Percentiles rank a stretch among this genome's conserved stretches.
These are phyloP conservation scores for Gavia stellata DNA, from an alignment of 2,113 vertebrate genomes.

Conservation along the genomic window DNA sequence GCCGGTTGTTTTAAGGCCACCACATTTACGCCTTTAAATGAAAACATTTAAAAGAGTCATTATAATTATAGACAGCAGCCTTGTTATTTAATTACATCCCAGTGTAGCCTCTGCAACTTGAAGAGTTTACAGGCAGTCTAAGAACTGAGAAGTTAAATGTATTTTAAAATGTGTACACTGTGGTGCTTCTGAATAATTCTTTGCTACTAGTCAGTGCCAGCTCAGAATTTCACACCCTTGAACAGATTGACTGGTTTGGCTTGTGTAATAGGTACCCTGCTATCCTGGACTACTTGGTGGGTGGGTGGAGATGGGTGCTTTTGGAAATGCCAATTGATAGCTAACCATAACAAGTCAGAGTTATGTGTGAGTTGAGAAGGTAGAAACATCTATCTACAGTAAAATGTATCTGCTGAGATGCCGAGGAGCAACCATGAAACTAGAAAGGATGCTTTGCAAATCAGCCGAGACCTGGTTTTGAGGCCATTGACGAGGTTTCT, in stretches of 20 bases:
- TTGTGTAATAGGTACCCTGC: constrained; percentile 1
- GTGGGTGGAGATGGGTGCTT: constrained; percentile 13
- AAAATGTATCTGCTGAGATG: neutral
- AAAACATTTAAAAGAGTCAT: neutral
- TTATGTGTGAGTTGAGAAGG: neutral
- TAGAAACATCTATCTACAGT: neutral
- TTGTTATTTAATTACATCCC: constrained; percentile 24
- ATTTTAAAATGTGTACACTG: constrained; percentile 26
- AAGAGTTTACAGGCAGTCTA: constrained; percentile 25
- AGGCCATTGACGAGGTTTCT: neutral
- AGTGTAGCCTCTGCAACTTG: neutral
- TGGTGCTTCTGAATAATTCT: constrained; percentile 26
- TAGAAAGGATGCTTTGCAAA: neutral
- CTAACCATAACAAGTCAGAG: constrained; percentile 1
- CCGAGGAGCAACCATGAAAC: neutral
- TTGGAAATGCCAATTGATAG: constrained; percentile 23
- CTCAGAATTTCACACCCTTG: constrained; percentile 27
- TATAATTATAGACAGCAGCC: neutral
- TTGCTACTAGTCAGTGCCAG: constrained; percentile 9
- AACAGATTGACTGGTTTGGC: constrained; percentile 43
- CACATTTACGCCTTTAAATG: neutral
- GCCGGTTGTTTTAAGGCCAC: neutral
- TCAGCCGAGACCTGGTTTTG: neutral
- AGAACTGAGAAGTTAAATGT: constrained; percentile 13
- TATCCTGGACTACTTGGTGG: constrained; percentile 5